Base-by-base conservation (phyloP, 2,888 invertebrate genomes). In the Germaria angustata region DNA sequence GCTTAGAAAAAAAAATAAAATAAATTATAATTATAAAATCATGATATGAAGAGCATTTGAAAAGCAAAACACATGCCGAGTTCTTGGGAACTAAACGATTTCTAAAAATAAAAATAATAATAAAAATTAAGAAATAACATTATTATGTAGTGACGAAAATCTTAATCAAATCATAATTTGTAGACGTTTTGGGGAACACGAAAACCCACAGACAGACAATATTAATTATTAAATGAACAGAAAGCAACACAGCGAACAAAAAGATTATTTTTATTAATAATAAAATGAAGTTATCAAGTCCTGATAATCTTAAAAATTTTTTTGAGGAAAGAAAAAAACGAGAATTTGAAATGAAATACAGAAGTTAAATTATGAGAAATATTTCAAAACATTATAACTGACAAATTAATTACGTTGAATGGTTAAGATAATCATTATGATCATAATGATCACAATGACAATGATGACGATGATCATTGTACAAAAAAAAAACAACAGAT, bases 141-240 rank as follows among this genome's bases (percentile, higher is more conserved):
- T n/a, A 69, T 79, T 71, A 66, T 72, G 65, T 66, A 75, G 75
- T 82, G 75, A 82, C 82, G 79, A 82, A 73, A 76, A 79, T 79
- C 69, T 71, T 68, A 75, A 82, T 75, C 69, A 79, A 79, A 73
- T 79, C 75, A 79, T 82, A 79, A 82, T 79, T 79, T 78, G 78
- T 68, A 73, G 78, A 78, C n/a, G 41, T 81, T 71, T 68, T 49
- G 46, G 46, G 32, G 32, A 63, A 61, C 59, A 68, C 49, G 24
- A 76, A 57, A 68, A 77, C 53, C 44, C 49, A 51, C 51, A 66
- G 28, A n/a, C 65, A 68, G 73, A 75, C 71, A 82, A 53, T 46
- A 82, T 82, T 82, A 82, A 79, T 82, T 79, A 79, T 82, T 22
- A 57, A 71, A 57, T n/a, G 17, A 77, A 66, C 34, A 51, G 17